Base-by-base conservation (phyloP, 2,113 vertebrate species). In the Perognathus longimembris region DNA sequence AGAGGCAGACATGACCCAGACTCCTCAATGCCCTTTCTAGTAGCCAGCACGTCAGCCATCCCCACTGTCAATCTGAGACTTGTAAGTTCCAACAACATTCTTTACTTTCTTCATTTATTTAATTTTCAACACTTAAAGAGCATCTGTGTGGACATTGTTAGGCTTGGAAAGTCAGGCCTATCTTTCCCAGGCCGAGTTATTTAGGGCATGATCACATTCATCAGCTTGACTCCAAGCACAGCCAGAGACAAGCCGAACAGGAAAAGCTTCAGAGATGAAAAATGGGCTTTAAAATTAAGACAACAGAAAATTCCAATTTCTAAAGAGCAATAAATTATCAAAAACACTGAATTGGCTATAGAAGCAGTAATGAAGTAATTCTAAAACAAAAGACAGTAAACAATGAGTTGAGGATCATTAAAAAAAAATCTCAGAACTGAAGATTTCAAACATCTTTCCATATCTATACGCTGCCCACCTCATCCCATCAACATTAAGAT, bases 31-130 rank as follows among this genome's bases (percentile, higher is more conserved):
- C 22, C 34, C 6, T 67, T 57, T 32, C 18, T 26, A 40, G 20
- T 32, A 34, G 42, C 15, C 21, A 82, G 21, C 32, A 71, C 63
- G 36, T n/a, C 26, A 26, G n/a, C 82, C 4, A 10, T 18, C 42
- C 64, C 75, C 85, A 71, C 32, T 20, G 21, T 63, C 80, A 73
- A 88, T 84, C 57, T 50, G 69, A 93, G 73, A 92, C 61, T 74
- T 0, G 66, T 6, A 95, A 74, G 76, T 77, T 93, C 34, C 67
- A 94, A 90, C 50, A 88, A 77, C 70, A 82, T 84, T 93, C 69
- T 54, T 88, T 26, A 89, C 30, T 83, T 70, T 93, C 79, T 94
- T 82, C 83, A 78, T 94, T 89, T 95, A 95, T 94, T 96, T 76
- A 89, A n/a, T 32, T 84, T 92, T 74, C 89, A 92, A 92, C 77